Conservation (phyloP, 2,888 invertebrate genomes). For the Cryptus viduatorius region DNA sequence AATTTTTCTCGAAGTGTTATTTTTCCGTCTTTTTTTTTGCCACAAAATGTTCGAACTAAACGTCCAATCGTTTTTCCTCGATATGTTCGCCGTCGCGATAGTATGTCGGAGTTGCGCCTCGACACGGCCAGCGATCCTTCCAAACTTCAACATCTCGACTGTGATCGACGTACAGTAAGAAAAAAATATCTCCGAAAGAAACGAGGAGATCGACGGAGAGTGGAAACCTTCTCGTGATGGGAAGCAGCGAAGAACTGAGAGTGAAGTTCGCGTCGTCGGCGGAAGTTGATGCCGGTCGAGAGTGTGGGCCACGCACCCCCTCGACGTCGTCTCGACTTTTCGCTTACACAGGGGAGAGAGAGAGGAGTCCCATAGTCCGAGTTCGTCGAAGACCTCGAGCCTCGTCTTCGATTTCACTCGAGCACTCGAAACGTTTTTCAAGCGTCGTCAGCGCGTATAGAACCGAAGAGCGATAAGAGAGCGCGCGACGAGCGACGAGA, state of each 20-base stretch:
- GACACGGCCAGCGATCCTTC: neutral
- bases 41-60: neutral
- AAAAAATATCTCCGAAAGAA: neutral
- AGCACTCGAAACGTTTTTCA: conserved; percentile 66
- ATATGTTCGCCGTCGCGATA: neutral
- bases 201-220: conserved; percentile 10
- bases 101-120: neutral
- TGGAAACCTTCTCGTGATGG: conserved; percentile 57
- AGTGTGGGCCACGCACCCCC: conserved; percentile 47
- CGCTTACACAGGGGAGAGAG: conserved; percentile 38
- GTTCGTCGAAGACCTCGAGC: conserved; percentile 56
- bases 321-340: conserved; percentile 38
- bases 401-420: conserved; percentile 67
- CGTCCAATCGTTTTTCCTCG: neutral
- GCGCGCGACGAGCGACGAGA: conserved; percentile 45
- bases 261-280: conserved; percentile 49
- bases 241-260: conserved; percentile 63
- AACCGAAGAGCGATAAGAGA: conserved; percentile 27
- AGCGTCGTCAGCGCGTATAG: conserved; percentile 69
- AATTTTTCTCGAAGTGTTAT: neutral
- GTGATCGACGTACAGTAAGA: neutral
- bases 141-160: conserved; percentile 4
- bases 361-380: conserved; percentile 4
- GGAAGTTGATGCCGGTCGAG: conserved; percentile 41
- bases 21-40: neutral